Conservation (phyloP, 1,140 invertebrate species). For the Antheraea pernyi region DNA sequence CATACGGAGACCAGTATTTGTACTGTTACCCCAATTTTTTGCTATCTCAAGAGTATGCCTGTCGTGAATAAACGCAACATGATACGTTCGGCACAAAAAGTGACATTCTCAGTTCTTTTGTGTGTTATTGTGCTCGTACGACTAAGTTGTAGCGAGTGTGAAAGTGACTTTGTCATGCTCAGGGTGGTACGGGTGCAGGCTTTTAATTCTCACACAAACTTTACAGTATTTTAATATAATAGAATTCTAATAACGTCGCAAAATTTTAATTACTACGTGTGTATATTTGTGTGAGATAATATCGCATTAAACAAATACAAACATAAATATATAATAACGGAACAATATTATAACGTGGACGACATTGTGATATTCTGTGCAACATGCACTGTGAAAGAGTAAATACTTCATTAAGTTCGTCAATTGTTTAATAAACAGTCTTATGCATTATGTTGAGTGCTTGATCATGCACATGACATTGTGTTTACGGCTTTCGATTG, state of each 20-base stretch:
- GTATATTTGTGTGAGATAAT: conserved; percentile 48
- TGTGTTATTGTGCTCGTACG: conserved; percentile 52
- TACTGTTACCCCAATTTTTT: neutral
- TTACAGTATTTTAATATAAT: conserved; percentile 8
- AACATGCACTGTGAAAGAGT: conserved; percentile 71
- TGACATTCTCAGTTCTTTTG: conserved; percentile 22
- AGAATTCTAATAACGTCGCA: neutral
- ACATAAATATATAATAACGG: conserved; percentile 50
- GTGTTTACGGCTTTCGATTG: conserved; percentile 42
- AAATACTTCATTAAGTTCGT: conserved; percentile 18
- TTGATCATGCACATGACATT: conserved; percentile 49
- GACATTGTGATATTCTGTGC: conserved; percentile 67
- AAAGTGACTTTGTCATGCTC: conserved; percentile 55
- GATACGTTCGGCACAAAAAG: neutral
- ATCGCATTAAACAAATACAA: conserved; percentile 32
- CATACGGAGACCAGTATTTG: too few species aligned
- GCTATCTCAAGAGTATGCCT: neutral
- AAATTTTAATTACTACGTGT: conserved; percentile 1
- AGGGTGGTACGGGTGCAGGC: conserved; percentile 74
- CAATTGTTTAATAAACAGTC: neutral
- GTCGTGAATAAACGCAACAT: neutral
- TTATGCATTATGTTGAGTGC: conserved; percentile 28
- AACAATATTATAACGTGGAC: conserved; percentile 47
- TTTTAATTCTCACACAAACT: conserved; percentile 52
- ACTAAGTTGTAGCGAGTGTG: conserved; percentile 49